Conservation (phyloP, 1,140 invertebrate species). For the Saccostrea glomerata region DNA sequence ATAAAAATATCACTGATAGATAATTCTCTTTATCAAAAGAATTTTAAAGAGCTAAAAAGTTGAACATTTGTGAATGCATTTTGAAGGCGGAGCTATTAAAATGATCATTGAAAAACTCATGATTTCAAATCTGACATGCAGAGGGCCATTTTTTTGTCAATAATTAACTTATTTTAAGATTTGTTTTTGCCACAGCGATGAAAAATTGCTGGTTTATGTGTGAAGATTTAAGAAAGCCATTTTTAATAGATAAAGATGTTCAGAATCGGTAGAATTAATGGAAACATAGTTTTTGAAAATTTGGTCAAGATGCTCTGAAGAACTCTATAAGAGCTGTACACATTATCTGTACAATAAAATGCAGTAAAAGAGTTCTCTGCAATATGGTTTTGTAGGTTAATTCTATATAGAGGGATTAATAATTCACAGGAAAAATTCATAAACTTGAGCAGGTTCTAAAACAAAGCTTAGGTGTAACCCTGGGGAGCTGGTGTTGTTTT, state of each 20-base stretch:
- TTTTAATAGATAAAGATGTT: not conserved
- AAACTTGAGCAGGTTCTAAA: not conserved
- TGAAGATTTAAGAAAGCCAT: not conserved
- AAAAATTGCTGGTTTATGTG: not conserved
- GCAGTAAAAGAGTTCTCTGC: not conserved
- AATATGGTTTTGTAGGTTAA: not conserved
- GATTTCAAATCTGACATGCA: conserved; percentile 19
- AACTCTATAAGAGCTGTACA: not conserved
- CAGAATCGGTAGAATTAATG: conserved; percentile 7
- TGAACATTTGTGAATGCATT: conserved; percentile 36
- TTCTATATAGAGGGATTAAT: not conserved
- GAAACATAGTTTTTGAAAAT: conserved; percentile 4
- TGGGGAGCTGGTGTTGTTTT: not conserved
- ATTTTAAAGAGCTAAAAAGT: conserved; percentile 32
- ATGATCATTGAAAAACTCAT: conserved; percentile 11
- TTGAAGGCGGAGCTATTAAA: not conserved
- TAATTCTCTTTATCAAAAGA: conserved; percentile 23
- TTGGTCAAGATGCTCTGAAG: not conserved
- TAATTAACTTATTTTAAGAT: conserved; percentile 24
- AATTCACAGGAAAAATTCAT: not conserved
- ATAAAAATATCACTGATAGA: not conserved
- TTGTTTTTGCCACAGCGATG: not conserved
- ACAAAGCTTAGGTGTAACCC: not conserved
- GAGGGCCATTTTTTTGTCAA: not conserved
- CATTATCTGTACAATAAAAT: not conserved